These are phyloP conservation scores for Okapia johnstoni DNA, from an alignment of 2,113 vertebrate species.

Conservation along the genomic window DNA sequence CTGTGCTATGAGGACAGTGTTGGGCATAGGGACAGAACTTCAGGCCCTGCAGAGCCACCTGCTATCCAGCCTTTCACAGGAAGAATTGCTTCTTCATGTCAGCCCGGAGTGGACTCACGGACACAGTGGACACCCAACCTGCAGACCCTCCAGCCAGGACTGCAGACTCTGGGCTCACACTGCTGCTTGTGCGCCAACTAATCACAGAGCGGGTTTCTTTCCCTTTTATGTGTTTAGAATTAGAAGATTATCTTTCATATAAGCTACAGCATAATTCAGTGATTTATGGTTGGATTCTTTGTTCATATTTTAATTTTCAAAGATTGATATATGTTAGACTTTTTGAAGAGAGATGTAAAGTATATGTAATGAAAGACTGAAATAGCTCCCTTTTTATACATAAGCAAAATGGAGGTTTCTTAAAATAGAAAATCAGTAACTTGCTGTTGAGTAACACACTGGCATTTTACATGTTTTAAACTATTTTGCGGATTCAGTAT, in stretches of 20 bases:
- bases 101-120: neutral
- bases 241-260: constrained; percentile 48
- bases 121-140: neutral
- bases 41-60: neutral
- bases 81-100: neutral
- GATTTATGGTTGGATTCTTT: constrained; percentile 21
- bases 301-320: constrained; percentile 55
- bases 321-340: neutral
- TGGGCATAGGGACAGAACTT: neutral
- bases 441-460: constrained; percentile 18
- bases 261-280: neutral
- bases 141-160: neutral
- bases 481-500: neutral
- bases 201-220: constrained; percentile 15
- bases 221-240: constrained; percentile 37
- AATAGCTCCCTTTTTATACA: neutral
- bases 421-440: constrained; percentile 28
- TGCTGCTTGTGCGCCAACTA: neutral
- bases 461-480: constrained; percentile 13
- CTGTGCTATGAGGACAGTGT: neutral
- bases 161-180: neutral
- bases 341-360: constrained; percentile 35
- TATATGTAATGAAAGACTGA: constrained; percentile 8
- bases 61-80: neutral
- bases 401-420: constrained; percentile 27